phyloP scores from a whole-genome alignment of 1,140 invertebrate species.

The Drosophila pectinifera region DNA sequence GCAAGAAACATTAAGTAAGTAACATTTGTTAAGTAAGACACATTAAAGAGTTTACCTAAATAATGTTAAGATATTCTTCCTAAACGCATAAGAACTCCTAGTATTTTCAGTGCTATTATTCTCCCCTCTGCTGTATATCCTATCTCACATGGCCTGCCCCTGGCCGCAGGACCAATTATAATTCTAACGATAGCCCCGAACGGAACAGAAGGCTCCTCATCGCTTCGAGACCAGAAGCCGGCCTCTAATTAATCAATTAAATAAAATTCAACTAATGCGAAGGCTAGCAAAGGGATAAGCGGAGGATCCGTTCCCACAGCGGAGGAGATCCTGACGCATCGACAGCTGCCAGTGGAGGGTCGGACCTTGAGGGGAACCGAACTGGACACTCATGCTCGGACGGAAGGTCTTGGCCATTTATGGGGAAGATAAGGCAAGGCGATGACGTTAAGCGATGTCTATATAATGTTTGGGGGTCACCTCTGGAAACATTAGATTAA shows the following conservation, averaged over 20 bases:
- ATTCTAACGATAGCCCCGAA: conserved; percentile 70
- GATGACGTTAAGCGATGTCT: conserved; percentile 22
- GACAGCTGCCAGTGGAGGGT: conserved; percentile 33
- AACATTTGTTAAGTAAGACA: too few species aligned
- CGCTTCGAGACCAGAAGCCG: conserved; percentile 54
- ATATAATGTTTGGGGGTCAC: conserved; percentile 1
- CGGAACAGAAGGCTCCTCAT: conserved; percentile 22
- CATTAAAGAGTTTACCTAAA: too few species aligned
- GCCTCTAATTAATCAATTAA: conserved; percentile 84
- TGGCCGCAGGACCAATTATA: conserved; percentile 78
- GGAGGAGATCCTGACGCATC: neutral
- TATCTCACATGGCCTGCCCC: conserved; percentile 6
- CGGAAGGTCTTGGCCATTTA: conserved; percentile 24
- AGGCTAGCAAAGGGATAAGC: conserved; percentile 28
- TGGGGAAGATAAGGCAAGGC: conserved; percentile 10
- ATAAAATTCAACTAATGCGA: conserved; percentile 75
- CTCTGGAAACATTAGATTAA: neutral
- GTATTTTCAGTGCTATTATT: neutral
- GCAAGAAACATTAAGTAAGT: too few species aligned
- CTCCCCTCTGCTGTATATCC: neutral
- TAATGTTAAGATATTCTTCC: too few species aligned
- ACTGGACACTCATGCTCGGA: neutral
- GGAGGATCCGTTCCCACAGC: conserved; percentile 20
- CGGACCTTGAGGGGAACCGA: too few species aligned
- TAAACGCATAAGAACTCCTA: neutral